These are phyloP conservation scores for Scrobipalpa costella DNA, from an alignment of 2,888 invertebrate genomes.

Conservation along the genomic window DNA sequence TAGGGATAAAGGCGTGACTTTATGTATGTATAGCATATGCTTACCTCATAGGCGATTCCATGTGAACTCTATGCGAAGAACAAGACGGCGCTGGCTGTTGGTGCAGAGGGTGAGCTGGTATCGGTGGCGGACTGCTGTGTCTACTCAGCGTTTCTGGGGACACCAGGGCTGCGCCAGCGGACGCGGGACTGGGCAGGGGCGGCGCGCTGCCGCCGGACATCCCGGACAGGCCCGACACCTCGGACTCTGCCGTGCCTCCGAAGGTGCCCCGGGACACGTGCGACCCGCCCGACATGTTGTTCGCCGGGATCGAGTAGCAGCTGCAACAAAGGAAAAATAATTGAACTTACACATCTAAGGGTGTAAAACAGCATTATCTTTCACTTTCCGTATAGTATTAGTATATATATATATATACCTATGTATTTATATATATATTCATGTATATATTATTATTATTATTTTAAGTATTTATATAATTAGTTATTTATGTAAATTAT, in stretches of 20 bases:
- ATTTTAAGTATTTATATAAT: no score
- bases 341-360: not conserved
- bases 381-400: no score
- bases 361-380: no score
- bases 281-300: conserved; percentile 84
- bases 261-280: conserved; percentile 79
- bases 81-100: conserved; percentile 75
- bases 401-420: no score
- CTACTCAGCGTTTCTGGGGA: conserved; percentile 87
- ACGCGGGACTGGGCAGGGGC: conserved; percentile 88
- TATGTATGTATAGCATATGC: no score
- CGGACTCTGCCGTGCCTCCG: conserved; percentile 63
- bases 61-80: conserved; percentile 78
- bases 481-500: no score
- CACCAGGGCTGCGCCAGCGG: conserved; percentile 87
- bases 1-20: no score
- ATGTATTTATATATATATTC: no score
- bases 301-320: conserved; percentile 83
- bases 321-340: conserved; percentile 54
- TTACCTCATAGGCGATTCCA: conserved; percentile 79
- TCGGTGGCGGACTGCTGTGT: conserved; percentile 81
- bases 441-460: no score
- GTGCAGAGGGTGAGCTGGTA: conserved; percentile 79
- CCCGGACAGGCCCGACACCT: conserved; percentile 68
- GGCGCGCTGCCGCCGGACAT: conserved; percentile 77